Conservation (phyloP, 1,140 invertebrate species). For the Orussus abietinus region DNA sequence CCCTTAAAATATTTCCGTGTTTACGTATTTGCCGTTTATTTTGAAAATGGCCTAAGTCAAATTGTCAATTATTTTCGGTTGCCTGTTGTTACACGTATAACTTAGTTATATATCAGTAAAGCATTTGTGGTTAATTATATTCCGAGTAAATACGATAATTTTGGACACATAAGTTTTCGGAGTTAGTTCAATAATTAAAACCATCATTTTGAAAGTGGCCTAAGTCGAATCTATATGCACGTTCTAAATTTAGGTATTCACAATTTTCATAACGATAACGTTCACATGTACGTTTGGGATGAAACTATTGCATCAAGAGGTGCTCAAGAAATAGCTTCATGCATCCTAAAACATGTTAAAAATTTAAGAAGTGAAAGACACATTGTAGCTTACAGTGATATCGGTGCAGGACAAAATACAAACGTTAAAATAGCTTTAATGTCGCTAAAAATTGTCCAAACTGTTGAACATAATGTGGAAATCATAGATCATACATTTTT, state of each 20-base stretch:
- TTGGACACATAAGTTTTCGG: no score
- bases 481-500: conserved; percentile 24
- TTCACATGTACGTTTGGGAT: conserved; percentile 28
- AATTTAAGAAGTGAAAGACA: conserved; percentile 17
- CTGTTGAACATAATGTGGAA: conserved; percentile 16
- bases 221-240: no score
- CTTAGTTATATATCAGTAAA: no score
- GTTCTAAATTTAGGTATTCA: conserved; percentile 10
- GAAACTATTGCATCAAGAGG: conserved; percentile 27
- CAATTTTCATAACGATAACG: conserved; percentile 13
- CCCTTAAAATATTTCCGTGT: no score
- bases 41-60: no score
- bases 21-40: no score
- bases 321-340: conserved; percentile 25
- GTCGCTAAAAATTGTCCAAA: conserved; percentile 19
- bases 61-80: no score
- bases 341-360: conserved; percentile 21
- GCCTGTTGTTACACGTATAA: no score
- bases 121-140: no score
- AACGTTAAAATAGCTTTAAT: conserved; percentile 18
- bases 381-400: conserved; percentile 19
- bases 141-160: no score
- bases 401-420: conserved; percentile 20
- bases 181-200: no score
- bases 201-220: no score